Evolutionary conservation across 2,797 vertebrate species (phyloP).

Genomic region (Hozukius guyotensis): DNA sequence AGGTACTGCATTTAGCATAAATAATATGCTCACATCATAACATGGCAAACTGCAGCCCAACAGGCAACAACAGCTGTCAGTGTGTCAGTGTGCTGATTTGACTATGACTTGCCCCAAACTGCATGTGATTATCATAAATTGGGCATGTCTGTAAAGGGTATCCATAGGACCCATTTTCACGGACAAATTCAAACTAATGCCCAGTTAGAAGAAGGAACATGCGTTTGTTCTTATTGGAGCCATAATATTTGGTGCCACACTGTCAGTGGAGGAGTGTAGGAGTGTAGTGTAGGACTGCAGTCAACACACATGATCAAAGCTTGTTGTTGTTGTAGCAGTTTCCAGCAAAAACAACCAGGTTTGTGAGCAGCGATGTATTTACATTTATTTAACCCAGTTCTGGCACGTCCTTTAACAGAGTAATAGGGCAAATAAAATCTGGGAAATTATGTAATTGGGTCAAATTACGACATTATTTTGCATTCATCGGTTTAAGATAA

Average conservation of each 20-base stretch:
- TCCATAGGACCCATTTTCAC: too few species aligned
- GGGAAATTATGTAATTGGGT: neutral
- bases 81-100: too few species aligned
- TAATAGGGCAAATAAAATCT: neutral
- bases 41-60: too few species aligned
- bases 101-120: too few species aligned
- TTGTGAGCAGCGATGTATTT: constrained; percentile 13
- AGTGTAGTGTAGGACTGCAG: neutral
- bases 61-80: too few species aligned
- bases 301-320: constrained; percentile 5
- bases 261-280: neutral
- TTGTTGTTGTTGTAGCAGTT: constrained; percentile 2
- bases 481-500: neutral
- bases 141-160: too few species aligned
- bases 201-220: neutral
- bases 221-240: neutral
- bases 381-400: neutral
- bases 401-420: neutral
- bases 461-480: neutral
- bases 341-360: neutral
- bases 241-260: constrained; percentile 7
- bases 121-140: too few species aligned
- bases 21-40: too few species aligned
- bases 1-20: too few species aligned
- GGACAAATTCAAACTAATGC: neutral